Percentiles rank a stretch among this genome's conserved stretches.
Evolutionary conservation across 2,888 invertebrate genomes (phyloP).

Genomic region (Mycogona germanica): DNA sequence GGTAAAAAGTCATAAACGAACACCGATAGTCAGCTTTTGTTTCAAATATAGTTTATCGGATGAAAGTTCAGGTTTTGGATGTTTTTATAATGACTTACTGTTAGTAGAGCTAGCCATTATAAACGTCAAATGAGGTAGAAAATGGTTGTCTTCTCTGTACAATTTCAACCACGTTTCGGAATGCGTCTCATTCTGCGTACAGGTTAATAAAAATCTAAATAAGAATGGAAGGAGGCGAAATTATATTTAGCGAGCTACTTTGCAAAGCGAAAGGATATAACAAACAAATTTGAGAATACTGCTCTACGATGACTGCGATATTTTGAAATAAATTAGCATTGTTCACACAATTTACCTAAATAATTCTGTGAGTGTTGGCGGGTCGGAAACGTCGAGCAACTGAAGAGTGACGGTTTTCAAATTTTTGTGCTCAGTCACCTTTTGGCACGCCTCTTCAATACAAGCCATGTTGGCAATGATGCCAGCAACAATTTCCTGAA

Average conservation of each 20-base stretch:
- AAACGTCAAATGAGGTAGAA: constrained; percentile 46
- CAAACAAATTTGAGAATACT: background rate
- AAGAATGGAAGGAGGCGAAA: background rate
- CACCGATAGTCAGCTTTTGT: background rate
- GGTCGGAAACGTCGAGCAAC: background rate
- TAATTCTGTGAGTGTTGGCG: background rate
- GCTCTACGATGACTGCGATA: too few species aligned
- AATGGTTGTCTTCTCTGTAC: constrained; percentile 26
- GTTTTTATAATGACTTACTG: constrained; percentile 28
- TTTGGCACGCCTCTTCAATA: constrained; percentile 45
- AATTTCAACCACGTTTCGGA: constrained; percentile 28
- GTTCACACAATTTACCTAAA: background rate
- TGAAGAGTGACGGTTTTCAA: constrained; percentile 38
- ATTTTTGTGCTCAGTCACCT: constrained; percentile 44
- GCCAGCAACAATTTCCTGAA: constrained; percentile 66
- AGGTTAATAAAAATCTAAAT: background rate
- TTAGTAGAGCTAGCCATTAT: constrained; percentile 63
- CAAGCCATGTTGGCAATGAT: constrained; percentile 74
- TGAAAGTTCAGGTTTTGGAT: background rate
- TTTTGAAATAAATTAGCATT: background rate
- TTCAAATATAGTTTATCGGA: background rate
- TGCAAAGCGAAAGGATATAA: background rate
- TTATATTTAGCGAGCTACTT: background rate
- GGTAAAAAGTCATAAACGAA: too few species aligned
- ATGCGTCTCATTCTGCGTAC: constrained; percentile 20